phyloP scores from a whole-genome alignment of 1,140 invertebrate genomes.

The Lethocerus indicus region DNA sequence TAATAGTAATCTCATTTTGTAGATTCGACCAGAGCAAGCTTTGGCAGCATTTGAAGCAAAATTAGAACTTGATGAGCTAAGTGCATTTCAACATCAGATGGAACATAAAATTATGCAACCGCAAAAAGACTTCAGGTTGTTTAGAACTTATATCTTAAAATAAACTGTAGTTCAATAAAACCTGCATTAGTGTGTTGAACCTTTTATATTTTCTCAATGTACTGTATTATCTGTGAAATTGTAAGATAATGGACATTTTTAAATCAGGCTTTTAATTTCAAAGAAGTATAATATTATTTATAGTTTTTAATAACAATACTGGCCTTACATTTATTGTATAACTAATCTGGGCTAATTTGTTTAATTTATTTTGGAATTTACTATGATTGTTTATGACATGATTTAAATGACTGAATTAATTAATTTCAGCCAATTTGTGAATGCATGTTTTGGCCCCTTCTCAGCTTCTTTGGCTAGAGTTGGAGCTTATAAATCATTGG shows the following conservation, averaged over 20 bases:
- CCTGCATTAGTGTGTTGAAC: too few species aligned
- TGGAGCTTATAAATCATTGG: constrained; percentile 58
- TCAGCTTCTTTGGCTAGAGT: constrained; percentile 59
- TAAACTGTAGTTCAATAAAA: too few species aligned
- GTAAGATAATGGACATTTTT: too few species aligned
- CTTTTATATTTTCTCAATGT: too few species aligned
- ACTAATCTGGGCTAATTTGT: too few species aligned
- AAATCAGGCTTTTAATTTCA: too few species aligned
- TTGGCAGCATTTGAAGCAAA: constrained; percentile 77
- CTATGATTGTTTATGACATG: not conserved
- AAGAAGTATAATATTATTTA: too few species aligned
- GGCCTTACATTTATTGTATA: too few species aligned
- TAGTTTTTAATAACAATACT: too few species aligned
- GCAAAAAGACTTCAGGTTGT: constrained; percentile 47
- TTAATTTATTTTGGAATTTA: not conserved
- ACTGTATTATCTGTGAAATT: too few species aligned
- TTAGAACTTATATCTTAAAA: too few species aligned
- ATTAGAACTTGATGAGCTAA: constrained; percentile 70
- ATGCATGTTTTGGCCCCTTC: constrained; percentile 76
- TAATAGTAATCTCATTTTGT: too few species aligned
- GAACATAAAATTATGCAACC: constrained; percentile 63
- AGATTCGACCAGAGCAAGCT: constrained; percentile 71
- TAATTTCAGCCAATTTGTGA: constrained; percentile 53
- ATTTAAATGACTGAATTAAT: not conserved
- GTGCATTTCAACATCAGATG: constrained; percentile 56